Base-by-base conservation (phyloP, 2,113 vertebrate species). In the Toxotes chatareus region DNA sequence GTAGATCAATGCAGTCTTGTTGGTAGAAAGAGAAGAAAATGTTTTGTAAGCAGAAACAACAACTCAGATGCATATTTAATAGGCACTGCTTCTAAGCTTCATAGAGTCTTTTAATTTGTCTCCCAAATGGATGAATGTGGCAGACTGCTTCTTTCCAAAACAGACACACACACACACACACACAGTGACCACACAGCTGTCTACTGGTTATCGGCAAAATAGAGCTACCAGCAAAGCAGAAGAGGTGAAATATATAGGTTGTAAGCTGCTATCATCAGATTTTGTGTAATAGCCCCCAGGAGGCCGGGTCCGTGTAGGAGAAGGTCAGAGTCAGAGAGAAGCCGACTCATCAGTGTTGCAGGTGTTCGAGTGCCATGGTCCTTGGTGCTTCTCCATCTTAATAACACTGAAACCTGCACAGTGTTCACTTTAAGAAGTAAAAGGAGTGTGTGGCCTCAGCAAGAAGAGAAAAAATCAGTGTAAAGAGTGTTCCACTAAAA, bases 71-170 rank as follows among this genome's bases (percentile, higher is more conserved):
- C 36, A 66, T 44, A 60, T 80, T 60, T 67, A 77, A 81, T 68
- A 38, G 27, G 42, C 8, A 16, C 38, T 9, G 55, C 64, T 27
- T 72, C 60, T 31, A 27, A 51, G 17, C 61, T 76, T 76, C 56
- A 85, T 63, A 44, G n/a, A 40, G 23, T 36, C 21, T 78, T 73
- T 83, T 73, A 23, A 84, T 71, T 79, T 80, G 65, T 59, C 66
- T 81, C 53, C 23, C 40, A 67, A 73, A 69, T 84, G 36, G 76
- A 67, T n/a, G n/a, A n/a, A 49, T 34, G 44, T 76, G 17, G 34
- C 38, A 75, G 31, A 42, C 17, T 12, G 60, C 7, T 31, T 21
- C 17, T 71, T 19, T 60, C 40, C 65, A 42, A 46, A 81, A 46
- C 47, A 36, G 27, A 36, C 47, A 69, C 73, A 38, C 38, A 49